Percentiles rank a stretch among this genome's conserved stretches.
Conservation (phyloP, 2,888 invertebrate species). For the Incurvaria masculella region DNA sequence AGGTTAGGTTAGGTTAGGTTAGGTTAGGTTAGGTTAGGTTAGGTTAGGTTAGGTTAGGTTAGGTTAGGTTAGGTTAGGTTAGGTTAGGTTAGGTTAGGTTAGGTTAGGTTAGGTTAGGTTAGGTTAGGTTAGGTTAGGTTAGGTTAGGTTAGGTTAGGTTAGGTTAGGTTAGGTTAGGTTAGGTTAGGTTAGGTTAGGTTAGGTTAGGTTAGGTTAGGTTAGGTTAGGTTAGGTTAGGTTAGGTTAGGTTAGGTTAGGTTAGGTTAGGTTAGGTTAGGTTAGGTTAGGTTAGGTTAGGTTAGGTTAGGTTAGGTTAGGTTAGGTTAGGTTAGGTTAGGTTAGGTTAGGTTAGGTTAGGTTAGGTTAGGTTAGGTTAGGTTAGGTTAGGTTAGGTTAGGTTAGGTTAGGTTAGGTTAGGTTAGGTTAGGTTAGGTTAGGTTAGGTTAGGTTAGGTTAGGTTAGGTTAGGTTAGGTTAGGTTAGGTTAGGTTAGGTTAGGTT, state of each 20-base stretch:
- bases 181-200: slow-evolving; percentile 5
- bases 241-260: slow-evolving; percentile 5
- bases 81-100: slow-evolving; percentile 5
- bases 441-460: slow-evolving; percentile 7
- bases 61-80: slow-evolving; percentile 5
- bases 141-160: slow-evolving; percentile 5
- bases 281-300: slow-evolving; percentile 5
- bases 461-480: slow-evolving; percentile 6
- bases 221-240: slow-evolving; percentile 5
- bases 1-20: slow-evolving; percentile 5
- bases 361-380: slow-evolving; percentile 7
- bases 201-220: slow-evolving; percentile 5
- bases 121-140: slow-evolving; percentile 5
- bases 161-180: slow-evolving; percentile 5
- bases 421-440: slow-evolving; percentile 8
- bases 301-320: slow-evolving; percentile 5
- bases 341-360: slow-evolving; percentile 6
- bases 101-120: slow-evolving; percentile 5
- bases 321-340: slow-evolving; percentile 6
- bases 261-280: slow-evolving; percentile 5
- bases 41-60: slow-evolving; percentile 5
- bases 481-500: slow-evolving; percentile 6
- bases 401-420: slow-evolving; percentile 7
- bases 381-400: slow-evolving; percentile 7
- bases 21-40: slow-evolving; percentile 5